phyloP scores from a whole-genome alignment of 2,113 vertebrate species.

The Sterrhoptilus dennistouni region DNA sequence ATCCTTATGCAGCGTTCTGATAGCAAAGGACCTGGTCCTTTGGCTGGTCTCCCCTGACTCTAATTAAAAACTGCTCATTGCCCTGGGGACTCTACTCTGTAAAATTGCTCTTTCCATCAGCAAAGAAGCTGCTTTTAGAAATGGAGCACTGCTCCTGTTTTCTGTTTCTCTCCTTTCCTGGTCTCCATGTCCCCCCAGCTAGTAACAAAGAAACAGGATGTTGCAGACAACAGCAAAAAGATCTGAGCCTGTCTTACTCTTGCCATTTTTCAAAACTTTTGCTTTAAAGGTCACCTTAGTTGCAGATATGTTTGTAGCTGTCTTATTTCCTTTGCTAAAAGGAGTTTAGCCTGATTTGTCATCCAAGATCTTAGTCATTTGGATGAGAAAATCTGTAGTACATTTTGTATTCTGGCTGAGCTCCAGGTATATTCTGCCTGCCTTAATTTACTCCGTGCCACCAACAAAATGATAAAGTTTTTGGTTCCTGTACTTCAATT shows the following conservation, averaged over 20 bases:
- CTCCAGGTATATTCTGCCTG: neutral
- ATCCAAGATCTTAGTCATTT: neutral
- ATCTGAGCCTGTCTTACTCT: neutral
- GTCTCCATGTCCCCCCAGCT: neutral
- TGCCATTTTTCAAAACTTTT: neutral
- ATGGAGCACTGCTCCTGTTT: neutral
- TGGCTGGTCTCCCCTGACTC: neutral
- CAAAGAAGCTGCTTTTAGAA: neutral
- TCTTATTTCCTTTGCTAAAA: neutral
- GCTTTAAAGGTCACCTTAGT: neutral
- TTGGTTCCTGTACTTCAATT: neutral
- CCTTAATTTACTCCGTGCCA: neutral
- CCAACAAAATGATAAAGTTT: neutral
- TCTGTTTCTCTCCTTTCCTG: neutral
- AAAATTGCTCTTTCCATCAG: neutral
- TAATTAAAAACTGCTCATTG: neutral
- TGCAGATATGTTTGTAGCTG: neutral
- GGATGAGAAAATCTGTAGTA: neutral
- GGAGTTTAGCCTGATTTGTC: neutral
- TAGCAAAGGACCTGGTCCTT: neutral
- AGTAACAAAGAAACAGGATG: neutral
- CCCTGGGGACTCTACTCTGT: neutral
- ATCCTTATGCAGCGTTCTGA: neutral
- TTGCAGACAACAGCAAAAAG: neutral
- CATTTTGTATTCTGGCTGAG: neutral